These are phyloP conservation scores for Lysiphlebus fabarum DNA, from an alignment of 1,140 invertebrate genomes.

Conservation along the genomic window DNA sequence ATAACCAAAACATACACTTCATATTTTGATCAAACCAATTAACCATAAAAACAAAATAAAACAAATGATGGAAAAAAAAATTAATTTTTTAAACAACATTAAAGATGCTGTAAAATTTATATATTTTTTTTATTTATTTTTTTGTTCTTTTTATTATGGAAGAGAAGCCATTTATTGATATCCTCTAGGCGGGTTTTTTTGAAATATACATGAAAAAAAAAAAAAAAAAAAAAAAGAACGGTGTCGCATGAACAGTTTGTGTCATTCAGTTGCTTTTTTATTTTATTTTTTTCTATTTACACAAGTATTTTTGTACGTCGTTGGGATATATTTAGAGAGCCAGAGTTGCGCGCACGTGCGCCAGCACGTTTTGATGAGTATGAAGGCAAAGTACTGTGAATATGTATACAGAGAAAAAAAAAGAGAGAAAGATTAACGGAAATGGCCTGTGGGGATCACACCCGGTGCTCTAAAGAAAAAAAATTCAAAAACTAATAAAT, in stretches of 20 bases:
- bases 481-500: background rate
- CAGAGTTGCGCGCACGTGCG: conserved; percentile 14
- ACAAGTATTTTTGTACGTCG: background rate
- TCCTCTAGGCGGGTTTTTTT: conserved; percentile 12
- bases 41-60: too few relatives aligned
- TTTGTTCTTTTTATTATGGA: background rate
- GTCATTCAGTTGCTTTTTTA: conserved; percentile 11
- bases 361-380: conserved; percentile 15
- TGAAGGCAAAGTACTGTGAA: conserved; percentile 4
- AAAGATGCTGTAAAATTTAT: too few relatives aligned
- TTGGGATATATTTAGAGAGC: conserved; percentile 21
- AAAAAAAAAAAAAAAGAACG: background rate
- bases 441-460: background rate
- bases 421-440: conserved; percentile 1
- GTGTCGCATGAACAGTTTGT: conserved; percentile 21
- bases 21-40: too few relatives aligned
- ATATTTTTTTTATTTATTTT: background rate
- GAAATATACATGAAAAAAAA: too few relatives aligned
- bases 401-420: background rate
- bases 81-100: too few relatives aligned
- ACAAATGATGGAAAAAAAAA: too few relatives aligned
- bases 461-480: conserved; percentile 9
- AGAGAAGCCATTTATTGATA: conserved; percentile 9
- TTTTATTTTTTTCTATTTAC: conserved; percentile 4
- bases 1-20: background rate